A percentile compares a stretch with the other conserved stretches of the same genome.
phyloP scores from a whole-genome alignment of 2,888 invertebrate genomes.

The Drosophila siamana region DNA sequence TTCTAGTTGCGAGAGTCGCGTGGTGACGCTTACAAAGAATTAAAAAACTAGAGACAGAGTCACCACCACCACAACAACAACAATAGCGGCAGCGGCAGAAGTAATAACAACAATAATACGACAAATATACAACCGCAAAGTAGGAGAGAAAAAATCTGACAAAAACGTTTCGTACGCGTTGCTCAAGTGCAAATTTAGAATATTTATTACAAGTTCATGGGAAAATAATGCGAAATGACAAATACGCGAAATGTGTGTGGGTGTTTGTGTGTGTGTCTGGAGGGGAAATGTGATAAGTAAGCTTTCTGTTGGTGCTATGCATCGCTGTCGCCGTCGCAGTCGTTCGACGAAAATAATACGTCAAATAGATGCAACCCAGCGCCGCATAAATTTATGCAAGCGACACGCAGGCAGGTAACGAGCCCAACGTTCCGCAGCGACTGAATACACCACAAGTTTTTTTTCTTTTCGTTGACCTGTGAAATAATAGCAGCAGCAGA shows the following conservation, averaged over 20 bases:
- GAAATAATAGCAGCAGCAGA: conserved; percentile 66
- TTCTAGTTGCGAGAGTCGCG: conserved; percentile 49
- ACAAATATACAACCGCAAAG: conserved; percentile 20
- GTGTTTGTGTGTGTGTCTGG: conserved; percentile 15
- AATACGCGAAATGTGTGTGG: conserved; percentile 32
- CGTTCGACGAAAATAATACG: conserved; percentile 58
- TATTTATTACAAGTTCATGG: conserved; percentile 76
- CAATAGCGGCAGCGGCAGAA: conserved; percentile 1
- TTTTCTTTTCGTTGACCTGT: conserved; percentile 73
- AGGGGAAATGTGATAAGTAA: conserved; percentile 63
- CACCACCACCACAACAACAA: conserved; percentile 45
- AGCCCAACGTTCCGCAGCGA: conserved; percentile 53
- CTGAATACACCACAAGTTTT: conserved; percentile 57
- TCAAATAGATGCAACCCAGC: conserved; percentile 52
- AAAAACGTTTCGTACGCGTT: conserved; percentile 35
- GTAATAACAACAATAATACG: conserved; percentile 34
- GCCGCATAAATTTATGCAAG: conserved; percentile 36
- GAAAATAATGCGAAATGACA: conserved; percentile 53
- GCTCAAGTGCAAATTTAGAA: conserved; percentile 72
- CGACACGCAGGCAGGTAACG: conserved; percentile 55
- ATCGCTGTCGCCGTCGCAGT: conserved; percentile 32
- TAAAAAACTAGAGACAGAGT: conserved; percentile 38
- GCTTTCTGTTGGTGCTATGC: conserved; percentile 37
- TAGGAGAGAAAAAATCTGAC: conserved; percentile 30
- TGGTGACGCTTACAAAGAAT: conserved; percentile 57